phyloP scores from a whole-genome alignment of 1,140 invertebrate species.

The Fopius arisanus region DNA sequence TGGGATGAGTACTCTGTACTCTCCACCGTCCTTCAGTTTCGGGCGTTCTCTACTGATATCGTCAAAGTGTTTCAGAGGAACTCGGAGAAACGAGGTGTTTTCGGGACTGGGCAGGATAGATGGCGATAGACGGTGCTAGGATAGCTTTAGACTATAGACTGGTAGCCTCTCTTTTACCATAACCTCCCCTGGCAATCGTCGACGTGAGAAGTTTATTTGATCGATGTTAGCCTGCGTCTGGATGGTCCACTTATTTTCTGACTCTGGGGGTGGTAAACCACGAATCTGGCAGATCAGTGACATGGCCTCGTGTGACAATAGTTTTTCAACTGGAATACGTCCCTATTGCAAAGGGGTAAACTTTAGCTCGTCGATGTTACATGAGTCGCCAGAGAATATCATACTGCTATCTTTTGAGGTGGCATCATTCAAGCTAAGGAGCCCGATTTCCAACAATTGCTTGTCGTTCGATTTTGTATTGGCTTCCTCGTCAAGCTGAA shows the following conservation, averaged over 20 bases:
- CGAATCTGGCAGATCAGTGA: neutral
- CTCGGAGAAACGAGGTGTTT: constrained; percentile 1
- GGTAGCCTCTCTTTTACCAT: too few species aligned
- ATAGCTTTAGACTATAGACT: too few species aligned
- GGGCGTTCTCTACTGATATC: constrained; percentile 9
- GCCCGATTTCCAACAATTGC: too few species aligned
- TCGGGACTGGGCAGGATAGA: neutral
- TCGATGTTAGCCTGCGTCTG: too few species aligned
- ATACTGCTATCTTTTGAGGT: neutral
- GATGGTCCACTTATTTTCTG: neutral
- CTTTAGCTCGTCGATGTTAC: neutral
- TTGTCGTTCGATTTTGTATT: too few species aligned
- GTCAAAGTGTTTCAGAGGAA: neutral
- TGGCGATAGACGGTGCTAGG: neutral
- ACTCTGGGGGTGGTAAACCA: neutral
- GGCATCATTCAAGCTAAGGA: neutral
- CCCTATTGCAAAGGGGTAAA: neutral
- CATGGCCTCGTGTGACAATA: neutral
- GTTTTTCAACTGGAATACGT: neutral
- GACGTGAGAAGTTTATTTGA: too few species aligned
- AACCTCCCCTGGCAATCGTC: too few species aligned
- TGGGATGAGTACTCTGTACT: constrained; percentile 19
- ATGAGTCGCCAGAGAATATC: neutral
- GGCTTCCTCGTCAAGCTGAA: too few species aligned
- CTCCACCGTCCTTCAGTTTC: neutral